Percentiles rank a stretch among this genome's conserved stretches.
These are phyloP conservation scores for Brachypteracias leptosomus DNA, from an alignment of 2,113 vertebrate genomes.

Conservation along the genomic window DNA sequence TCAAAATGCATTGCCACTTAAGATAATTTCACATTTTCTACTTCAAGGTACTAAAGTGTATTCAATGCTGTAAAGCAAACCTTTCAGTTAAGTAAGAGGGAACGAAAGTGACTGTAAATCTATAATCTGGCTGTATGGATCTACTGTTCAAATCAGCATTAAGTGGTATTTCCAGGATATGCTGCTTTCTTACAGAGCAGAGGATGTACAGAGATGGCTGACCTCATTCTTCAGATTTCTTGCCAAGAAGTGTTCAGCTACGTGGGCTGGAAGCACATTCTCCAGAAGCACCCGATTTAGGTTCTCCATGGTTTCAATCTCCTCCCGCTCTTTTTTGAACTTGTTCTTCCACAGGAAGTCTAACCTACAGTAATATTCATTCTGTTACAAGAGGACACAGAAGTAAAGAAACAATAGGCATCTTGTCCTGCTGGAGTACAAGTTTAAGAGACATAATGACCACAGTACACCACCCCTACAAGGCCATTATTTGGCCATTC, in stretches of 20 bases:
- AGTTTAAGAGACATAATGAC: constrained; percentile 71
- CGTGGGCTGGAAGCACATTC: constrained; percentile 94
- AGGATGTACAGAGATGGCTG: constrained; percentile 35
- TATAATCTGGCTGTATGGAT: background rate
- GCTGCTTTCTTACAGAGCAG: background rate
- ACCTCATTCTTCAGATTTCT: constrained; percentile 98
- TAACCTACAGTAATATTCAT: constrained; percentile 99
- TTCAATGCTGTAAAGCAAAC: background rate
- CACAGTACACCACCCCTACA: constrained; percentile 28
- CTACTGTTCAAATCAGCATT: background rate
- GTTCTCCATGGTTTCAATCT: constrained; percentile 99
- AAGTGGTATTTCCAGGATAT: background rate
- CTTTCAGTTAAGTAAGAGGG: background rate
- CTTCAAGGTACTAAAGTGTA: background rate
- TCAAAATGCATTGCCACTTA: background rate
- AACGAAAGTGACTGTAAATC: background rate
- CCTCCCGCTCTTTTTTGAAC: constrained; percentile 99
- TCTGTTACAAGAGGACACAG: constrained; percentile 99
- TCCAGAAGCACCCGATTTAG: constrained; percentile 95
- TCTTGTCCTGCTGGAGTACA: constrained; percentile 80
- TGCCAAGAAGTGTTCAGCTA: constrained; percentile 97
- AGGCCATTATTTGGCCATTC: background rate
- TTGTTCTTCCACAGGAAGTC: constrained; percentile 99
- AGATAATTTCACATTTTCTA: background rate
- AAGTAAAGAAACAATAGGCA: constrained; percentile 94